Evolutionary conservation across 1,140 invertebrate species (phyloP), one percentile per base, ranked within the genome.

Genomic region (Vanessa tameamea): DNA sequence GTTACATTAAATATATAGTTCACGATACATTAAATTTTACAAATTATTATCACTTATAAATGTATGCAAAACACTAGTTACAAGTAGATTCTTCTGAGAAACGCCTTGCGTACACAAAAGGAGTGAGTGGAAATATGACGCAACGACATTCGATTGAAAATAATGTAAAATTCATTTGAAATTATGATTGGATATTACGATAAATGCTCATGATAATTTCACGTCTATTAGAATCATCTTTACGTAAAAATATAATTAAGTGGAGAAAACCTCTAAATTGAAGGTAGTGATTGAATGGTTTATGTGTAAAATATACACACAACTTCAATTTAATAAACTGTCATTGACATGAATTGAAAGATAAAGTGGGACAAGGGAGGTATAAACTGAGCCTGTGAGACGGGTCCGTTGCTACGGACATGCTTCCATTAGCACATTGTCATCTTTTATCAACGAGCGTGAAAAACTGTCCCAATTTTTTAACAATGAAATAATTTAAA

Each of bases 371-470:
- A 53, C 69, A 69, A 64, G 47, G 31, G 48, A 64, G 53, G 48
- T 48, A 63, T 15, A 37, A 47, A 72, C 59, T 59, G 16, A 57
- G 53, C 53, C 53, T 11, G 37, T 43, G 68, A 79, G 76, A 59
- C 76, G 55, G 26, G 76, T 71, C 72, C 63, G 69, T 69, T 77
- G 72, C 69, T 50, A 61, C 47, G 48, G 68, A 63, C 72, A 81
- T 77, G 82, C 78, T 77, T 73, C 71, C 73, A 71, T 78, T 65
- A 76, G 55, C 76, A 78, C 81, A 79, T 81, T 84, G 81, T 82
- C 69, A 55, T 57, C 73, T 69, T 74, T 75, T 65, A 57, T 57
- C 53, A 78, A 77, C 75, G 67, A 70, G 15, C 68, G 64, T 63
- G 55, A 67, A 66, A 48, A 20, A 47, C 37, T 14, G 50, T 31